Base-by-base conservation (phyloP, 2,888 invertebrate genomes). In the Conus canariensis region DNA sequence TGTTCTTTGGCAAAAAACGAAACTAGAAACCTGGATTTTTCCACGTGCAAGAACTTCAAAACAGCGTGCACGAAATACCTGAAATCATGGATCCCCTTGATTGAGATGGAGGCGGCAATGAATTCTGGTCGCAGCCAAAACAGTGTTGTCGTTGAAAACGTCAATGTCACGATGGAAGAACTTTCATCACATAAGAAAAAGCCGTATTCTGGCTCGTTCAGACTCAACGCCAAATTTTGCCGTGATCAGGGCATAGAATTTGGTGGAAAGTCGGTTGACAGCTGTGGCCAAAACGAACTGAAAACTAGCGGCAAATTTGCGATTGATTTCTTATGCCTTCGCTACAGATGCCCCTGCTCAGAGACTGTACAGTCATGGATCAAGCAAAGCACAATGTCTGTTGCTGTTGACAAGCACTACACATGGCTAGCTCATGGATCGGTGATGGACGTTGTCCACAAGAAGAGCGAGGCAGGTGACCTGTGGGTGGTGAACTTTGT, bases 71-170 rank as follows among this genome's bases (percentile, higher is more conserved):
- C 7, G 74, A 45, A 80, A 80, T 89, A 82, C 80, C 16, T 77
- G 86, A 60, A 22, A 14, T 70, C 60, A 14, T 90, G 94, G 94
- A n/a, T 92, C 56, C 93, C 93, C 7, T 70, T 94, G n/a, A 89
- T 94, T 8, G 91, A 92, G 70, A 94, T 94, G 94, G 94, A 94
- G 90, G 92, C 94, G 77, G 94, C 93, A 16, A 16, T 60, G 1
- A 60, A 30, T 4, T 60, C 82, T 7, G 90, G 60, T 12, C 58
- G 19, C 16, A 80, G 56, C 30, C 56, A 58, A 19, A 59, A 56
- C n/a, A 58, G 67, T 8, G 25, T 89, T 19, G 64, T 80, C 25
- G 59, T 90, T 56, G 90, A 87, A 19, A 80, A 87, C n/a, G 80
- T 90, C 7, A 16, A 19, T n/a, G 10, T 89, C 25, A 67, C 4